These are phyloP conservation scores for Hyles euphorbiae DNA, from an alignment of 1,140 invertebrate species.

Conservation along the genomic window DNA sequence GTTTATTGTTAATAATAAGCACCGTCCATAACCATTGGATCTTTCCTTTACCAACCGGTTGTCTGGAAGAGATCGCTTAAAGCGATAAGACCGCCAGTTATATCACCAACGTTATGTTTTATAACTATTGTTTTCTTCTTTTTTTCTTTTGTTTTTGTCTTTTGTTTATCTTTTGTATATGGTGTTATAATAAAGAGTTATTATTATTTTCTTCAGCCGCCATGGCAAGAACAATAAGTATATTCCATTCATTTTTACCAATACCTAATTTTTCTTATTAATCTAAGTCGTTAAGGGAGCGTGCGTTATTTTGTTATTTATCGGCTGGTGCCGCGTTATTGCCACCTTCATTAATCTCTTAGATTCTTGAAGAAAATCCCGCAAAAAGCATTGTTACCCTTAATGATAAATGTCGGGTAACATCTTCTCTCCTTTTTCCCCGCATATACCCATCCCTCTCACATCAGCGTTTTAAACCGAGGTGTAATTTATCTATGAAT, in stretches of 20 bases:
- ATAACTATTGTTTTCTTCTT: too few species aligned
- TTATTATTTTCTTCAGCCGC: too few species aligned
- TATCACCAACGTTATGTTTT: too few species aligned
- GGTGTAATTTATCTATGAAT: conserved; percentile 43
- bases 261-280: conserved; percentile 48
- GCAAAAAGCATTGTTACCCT: conserved; percentile 63
- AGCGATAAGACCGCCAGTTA: too few species aligned
- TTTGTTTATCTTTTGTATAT: too few species aligned
- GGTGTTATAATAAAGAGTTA: too few species aligned
- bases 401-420: conserved; percentile 53
- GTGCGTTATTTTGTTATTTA: conserved; percentile 66
- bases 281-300: conserved; percentile 47
- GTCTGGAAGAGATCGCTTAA: too few species aligned
- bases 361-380: conserved; percentile 61
- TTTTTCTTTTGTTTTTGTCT: too few species aligned
- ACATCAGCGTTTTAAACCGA: conserved; percentile 33
- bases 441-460: conserved; percentile 15
- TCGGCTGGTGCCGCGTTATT: conserved; percentile 60
- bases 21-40: too few species aligned
- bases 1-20: too few species aligned
- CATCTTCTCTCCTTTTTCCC: conserved; percentile 11
- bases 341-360: conserved; percentile 64
- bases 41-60: too few species aligned
- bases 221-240: not conserved
- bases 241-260: conserved; percentile 21